Conservation (phyloP, 2,888 invertebrate genomes). For the Cephus pygmeus region DNA sequence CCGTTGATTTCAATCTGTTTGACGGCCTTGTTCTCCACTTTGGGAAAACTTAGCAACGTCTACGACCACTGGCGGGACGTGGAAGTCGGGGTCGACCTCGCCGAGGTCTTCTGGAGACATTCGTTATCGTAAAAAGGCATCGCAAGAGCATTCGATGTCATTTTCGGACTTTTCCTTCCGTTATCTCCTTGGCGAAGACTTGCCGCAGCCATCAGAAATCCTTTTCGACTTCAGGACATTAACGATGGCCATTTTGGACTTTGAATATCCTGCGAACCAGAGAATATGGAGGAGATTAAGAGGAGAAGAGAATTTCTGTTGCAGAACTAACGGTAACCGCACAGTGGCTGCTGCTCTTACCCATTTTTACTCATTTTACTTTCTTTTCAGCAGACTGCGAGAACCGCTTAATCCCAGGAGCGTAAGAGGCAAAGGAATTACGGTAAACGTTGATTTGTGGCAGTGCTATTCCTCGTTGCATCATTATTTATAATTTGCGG, state of each 20-base stretch:
- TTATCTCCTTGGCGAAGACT: no score
- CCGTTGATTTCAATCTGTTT: constrained; percentile 55
- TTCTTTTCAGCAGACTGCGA: constrained; percentile 13
- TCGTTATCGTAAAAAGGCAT: constrained; percentile 43
- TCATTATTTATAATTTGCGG: constrained; percentile 58
- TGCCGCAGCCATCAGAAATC: no score
- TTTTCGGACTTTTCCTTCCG: constrained; percentile 19
- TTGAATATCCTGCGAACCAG: no score
- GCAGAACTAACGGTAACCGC: no score
- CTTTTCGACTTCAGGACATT: no score
- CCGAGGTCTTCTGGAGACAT: constrained; percentile 34
- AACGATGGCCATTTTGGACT: no score
- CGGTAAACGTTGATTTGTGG: constrained; percentile 57
- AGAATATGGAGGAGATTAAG: no score
- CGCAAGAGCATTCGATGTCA: constrained; percentile 26
- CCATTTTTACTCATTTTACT: no score
- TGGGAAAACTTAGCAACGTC: constrained; percentile 4
- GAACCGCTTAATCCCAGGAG: constrained; percentile 46
- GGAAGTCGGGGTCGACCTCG: not conserved
- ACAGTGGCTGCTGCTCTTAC: no score
- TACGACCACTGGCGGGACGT: not conserved
- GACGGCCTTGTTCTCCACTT: constrained; percentile 38
- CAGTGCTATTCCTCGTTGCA: constrained; percentile 31
- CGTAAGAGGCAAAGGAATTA: constrained; percentile 40
- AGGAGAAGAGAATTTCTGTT: no score